Evolutionary conservation across 2,888 invertebrate species (phyloP).

Genomic region (Lissonota sp.): DNA sequence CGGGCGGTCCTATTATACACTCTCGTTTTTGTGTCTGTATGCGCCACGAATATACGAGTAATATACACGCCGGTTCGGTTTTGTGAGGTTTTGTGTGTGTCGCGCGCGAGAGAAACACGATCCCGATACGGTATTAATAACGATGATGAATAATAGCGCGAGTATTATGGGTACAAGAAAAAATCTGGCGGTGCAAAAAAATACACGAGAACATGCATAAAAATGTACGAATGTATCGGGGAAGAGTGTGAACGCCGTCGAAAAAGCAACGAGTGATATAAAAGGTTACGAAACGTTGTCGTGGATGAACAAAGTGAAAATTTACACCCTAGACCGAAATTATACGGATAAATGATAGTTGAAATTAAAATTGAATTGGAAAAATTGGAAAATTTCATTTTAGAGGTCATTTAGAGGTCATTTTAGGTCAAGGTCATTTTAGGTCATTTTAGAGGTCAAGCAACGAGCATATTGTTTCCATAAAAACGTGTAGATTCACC

Average conservation of each 20-base stretch:
- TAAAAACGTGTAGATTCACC: not conserved
- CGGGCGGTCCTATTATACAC: conserved; percentile 69
- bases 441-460: too few relatives aligned
- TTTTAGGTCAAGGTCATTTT: too few relatives aligned
- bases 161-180: conserved; percentile 56
- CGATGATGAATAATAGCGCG: conserved; percentile 64
- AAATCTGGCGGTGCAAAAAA: not conserved
- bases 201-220: not conserved
- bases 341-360: too few relatives aligned
- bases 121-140: conserved; percentile 68
- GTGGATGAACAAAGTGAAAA: too few relatives aligned
- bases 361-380: too few relatives aligned
- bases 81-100: conserved; percentile 47
- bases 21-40: conserved; percentile 9
- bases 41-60: conserved; percentile 38
- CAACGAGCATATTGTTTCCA: not conserved
- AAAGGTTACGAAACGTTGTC: too few relatives aligned
- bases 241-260: conserved; percentile 2
- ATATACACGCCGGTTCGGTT: conserved; percentile 38
- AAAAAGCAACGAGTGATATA: conserved; percentile 6
- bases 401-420: too few relatives aligned
- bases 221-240: not conserved
- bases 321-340: too few relatives aligned
- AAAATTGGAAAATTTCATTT: not conserved
- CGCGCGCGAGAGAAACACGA: conserved; percentile 62